Percentiles rank a stretch among this genome's conserved stretches.
Conservation (phyloP, 2,888 invertebrate species). For the Notodonta dromedarius region DNA sequence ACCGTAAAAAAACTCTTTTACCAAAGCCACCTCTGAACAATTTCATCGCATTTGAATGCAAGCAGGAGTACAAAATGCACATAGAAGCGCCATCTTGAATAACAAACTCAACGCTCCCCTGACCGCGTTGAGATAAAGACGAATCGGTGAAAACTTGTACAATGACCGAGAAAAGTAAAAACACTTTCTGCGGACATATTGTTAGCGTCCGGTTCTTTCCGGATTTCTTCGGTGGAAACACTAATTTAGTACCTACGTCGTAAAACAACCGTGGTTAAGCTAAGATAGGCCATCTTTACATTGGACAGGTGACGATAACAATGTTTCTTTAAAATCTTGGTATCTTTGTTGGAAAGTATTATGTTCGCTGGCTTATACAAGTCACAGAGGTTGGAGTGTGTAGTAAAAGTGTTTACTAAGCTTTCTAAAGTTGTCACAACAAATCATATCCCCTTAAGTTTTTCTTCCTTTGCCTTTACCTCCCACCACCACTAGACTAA, state of each 20-base stretch:
- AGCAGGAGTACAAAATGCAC: conserved; percentile 29
- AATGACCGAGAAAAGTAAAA: conserved; percentile 69
- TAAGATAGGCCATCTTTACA: background rate
- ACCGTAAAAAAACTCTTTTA: background rate
- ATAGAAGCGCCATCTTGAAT: conserved; percentile 33
- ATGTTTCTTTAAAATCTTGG: background rate
- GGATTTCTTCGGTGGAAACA: conserved; percentile 23
- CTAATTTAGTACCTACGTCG: background rate
- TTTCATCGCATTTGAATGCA: conserved; percentile 7
- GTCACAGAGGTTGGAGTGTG: too few relatives aligned
- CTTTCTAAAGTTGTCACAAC: too few relatives aligned
- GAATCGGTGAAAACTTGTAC: conserved; percentile 69
- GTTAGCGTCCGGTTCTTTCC: conserved; percentile 42
- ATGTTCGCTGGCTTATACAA: too few relatives aligned
- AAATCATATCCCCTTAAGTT: too few relatives aligned
- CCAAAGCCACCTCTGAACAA: conserved; percentile 26
- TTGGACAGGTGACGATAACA: background rate
- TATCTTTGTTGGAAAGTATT: too few relatives aligned
- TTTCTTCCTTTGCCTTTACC: too few relatives aligned
- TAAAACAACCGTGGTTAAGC: background rate
- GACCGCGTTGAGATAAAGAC: conserved; percentile 72
- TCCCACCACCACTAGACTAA: too few relatives aligned
- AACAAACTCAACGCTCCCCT: conserved; percentile 59
- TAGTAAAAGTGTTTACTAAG: too few relatives aligned
- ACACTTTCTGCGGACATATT: conserved; percentile 62